Evolutionary conservation across 1,140 invertebrate species (phyloP), one percentile per base, ranked within the genome.

Genomic region (Drosophila navojoa): DNA sequence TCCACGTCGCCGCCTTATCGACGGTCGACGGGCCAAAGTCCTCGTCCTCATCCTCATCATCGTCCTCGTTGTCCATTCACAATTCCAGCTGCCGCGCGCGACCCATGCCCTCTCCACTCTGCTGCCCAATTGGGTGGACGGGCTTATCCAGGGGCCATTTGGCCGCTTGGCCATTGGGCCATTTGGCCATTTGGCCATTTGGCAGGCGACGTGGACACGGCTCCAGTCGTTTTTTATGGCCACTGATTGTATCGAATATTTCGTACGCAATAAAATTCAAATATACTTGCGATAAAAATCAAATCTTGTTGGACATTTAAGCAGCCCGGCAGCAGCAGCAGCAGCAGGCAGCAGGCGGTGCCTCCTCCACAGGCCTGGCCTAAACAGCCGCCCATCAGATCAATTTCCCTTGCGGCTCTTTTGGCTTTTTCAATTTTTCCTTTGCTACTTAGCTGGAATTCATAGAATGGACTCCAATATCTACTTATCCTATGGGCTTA

Each of bases 221-320:
- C 84, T 89, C 84, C 84, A 89, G 79, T 80, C 79, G 71, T 70
- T 84, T 89, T 76, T 89, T 79, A 89, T 89, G 77, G 73, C 76
- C 79, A 40, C 64, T 79, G 84, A 89, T 89, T 84, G 72, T 89
- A 89, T 89, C 84, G 68, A 64, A 76, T 74, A 90, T 90, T 87
- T 89, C 82, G 84, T 90, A 90, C 78, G 89, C 81, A 91, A 91
- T 91, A 91, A 91, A 91, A 91, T 91, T 91, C 89, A 90, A 91
- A 91, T 91, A 87, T 85, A 90, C 81, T 89, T 80, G 84, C 77
- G 89, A 91, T 91, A 91, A 91, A 89, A 90, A 91, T 91, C 89
- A 91, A 90, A 90, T 90, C 81, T 90, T 77, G 79, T 87, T 81
- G 79, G 81, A 76, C 81, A 89, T 89, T 89, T 64, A 60, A 79